phyloP scores from a whole-genome alignment of 2,888 invertebrate species.

The Doris montereyensis region DNA sequence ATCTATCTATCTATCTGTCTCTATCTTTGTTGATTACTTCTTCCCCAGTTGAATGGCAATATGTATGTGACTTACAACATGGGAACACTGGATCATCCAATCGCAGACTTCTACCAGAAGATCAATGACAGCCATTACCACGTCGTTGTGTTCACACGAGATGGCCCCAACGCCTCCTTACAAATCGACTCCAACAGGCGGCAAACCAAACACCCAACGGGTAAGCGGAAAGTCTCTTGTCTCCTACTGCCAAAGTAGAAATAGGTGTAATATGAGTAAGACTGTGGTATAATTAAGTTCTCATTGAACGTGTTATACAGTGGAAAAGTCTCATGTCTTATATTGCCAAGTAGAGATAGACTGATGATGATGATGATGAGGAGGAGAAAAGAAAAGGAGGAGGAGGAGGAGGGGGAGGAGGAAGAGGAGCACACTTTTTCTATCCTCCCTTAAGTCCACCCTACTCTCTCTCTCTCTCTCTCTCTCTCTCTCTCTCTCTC shows the following conservation, averaged over 20 bases:
- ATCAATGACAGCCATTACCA: conserved; percentile 96
- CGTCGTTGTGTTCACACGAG: conserved; percentile 90
- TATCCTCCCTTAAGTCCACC: neutral
- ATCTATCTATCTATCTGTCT: no score
- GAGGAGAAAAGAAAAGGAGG: no score
- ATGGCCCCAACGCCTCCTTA: conserved; percentile 90
- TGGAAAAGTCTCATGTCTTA: no score
- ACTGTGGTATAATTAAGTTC: no score
- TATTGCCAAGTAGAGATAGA: no score
- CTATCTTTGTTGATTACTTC: no score
- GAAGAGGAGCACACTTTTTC: no score
- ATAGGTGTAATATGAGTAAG: no score
- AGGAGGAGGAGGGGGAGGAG: no score
- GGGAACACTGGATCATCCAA: conserved; percentile 90
- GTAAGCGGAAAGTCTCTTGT: conserved; percentile 77
- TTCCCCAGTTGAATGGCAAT: conserved; percentile 89
- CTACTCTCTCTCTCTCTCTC: neutral
- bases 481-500: conserved; percentile 8
- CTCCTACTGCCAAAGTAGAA: no score
- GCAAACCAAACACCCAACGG: conserved; percentile 85
- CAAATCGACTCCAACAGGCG: conserved; percentile 89
- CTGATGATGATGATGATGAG: no score
- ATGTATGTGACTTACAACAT: conserved; percentile 95
- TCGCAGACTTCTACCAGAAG: conserved; percentile 87
- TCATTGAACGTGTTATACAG: no score